These are phyloP conservation scores for Pygoscelis antarcticus DNA, from an alignment of 2,113 vertebrate genomes.

Conservation along the genomic window DNA sequence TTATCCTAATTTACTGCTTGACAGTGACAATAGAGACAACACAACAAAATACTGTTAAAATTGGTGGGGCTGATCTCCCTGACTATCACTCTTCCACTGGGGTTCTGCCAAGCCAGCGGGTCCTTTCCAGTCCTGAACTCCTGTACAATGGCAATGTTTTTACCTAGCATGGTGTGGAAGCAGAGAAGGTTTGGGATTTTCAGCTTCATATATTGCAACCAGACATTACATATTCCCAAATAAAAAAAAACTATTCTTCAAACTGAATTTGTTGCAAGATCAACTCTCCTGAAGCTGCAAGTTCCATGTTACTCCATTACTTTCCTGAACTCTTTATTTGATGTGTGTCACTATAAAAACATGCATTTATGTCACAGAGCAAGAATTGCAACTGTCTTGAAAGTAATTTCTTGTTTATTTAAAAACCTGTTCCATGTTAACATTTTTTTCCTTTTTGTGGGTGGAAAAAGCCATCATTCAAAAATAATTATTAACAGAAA, in stretches of 20 bases:
- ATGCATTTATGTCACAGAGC: background rate
- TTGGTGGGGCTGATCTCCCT: background rate
- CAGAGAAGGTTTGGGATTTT: background rate
- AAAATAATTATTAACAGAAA: background rate
- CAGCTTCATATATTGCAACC: background rate
- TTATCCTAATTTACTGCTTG: background rate
- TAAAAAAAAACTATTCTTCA: background rate
- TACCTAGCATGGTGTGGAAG: background rate
- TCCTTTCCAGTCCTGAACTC: background rate
- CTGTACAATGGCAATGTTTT: background rate
- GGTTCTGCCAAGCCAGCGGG: accelerated
- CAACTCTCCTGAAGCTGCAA: background rate
- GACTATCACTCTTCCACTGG: background rate
- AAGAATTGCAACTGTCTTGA: background rate
- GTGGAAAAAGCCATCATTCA: background rate
- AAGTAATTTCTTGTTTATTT: background rate
- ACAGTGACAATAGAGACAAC: background rate
- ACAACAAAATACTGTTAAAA: background rate
- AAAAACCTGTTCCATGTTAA: background rate
- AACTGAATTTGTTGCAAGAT: background rate
- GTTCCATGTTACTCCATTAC: background rate
- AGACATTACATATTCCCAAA: background rate
- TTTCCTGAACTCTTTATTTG: background rate
- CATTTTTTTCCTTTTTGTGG: background rate
- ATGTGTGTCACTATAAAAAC: background rate